phyloP scores from a whole-genome alignment of 1,140 invertebrate genomes.

The Hormaphis cornu region DNA sequence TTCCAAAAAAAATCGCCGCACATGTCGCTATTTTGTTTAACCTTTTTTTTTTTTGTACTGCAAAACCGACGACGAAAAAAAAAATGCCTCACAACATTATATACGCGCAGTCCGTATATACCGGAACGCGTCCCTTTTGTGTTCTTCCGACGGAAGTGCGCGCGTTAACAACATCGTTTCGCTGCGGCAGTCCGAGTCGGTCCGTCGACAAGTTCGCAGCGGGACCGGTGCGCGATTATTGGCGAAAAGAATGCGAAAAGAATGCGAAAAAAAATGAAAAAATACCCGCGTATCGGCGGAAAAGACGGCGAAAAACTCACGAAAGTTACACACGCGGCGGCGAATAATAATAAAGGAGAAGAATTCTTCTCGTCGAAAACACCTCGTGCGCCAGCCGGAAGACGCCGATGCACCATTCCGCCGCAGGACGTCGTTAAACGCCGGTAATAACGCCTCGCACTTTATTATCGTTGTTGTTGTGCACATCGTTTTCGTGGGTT shows the following conservation, averaged over 20 bases:
- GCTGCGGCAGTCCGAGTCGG: conserved; percentile 15
- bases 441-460: conserved; percentile 7
- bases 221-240: not conserved
- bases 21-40: not conserved
- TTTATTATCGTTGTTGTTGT: not conserved
- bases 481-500: no score
- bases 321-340: no score
- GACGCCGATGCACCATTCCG: not conserved
- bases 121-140: no score
- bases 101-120: not conserved
- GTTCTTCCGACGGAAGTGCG: no score
- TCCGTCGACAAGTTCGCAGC: conserved; percentile 22
- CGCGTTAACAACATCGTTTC: no score
- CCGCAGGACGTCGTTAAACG: conserved; percentile 18
- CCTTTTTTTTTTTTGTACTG: not conserved
- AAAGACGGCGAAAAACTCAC: no score
- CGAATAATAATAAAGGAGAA: no score
- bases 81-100: not conserved
- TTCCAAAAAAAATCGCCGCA: not conserved
- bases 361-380: conserved; percentile 8
- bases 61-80: not conserved
- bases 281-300: no score
- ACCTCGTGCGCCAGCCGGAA: not conserved
- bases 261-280: conserved; percentile 1
- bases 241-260: no score